phyloP scores from a whole-genome alignment of 1,140 invertebrate species.

The Lepidostoma basale region DNA sequence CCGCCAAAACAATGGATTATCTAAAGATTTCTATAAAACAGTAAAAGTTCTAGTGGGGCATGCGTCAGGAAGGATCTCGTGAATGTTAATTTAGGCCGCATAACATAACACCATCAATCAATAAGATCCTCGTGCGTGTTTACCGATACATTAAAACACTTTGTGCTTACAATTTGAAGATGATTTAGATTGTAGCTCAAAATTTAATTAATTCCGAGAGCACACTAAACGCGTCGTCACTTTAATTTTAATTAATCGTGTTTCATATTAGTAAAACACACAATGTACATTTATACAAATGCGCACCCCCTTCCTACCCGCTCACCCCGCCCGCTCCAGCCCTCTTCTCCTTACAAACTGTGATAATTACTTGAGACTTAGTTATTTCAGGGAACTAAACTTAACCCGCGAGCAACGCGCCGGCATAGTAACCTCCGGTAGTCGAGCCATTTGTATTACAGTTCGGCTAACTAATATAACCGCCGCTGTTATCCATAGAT shows the following conservation, averaged over 20 bases:
- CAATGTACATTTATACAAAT: conserved; percentile 23
- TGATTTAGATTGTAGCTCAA: not conserved
- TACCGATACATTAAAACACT: too few relatives aligned
- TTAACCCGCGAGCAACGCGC: not conserved
- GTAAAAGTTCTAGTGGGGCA: too few relatives aligned
- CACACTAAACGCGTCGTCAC: not conserved
- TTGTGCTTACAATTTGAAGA: not conserved
- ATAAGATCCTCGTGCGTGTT: too few relatives aligned
- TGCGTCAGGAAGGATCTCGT: too few relatives aligned
- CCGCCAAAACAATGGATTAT: too few relatives aligned
- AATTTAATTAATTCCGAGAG: conserved; percentile 16
- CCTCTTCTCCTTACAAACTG: conserved; percentile 7
- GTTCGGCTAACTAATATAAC: too few relatives aligned
- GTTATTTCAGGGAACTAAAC: conserved; percentile 37
- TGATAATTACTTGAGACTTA: conserved; percentile 40
- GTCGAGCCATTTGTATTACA: too few relatives aligned
- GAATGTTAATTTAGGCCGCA: too few relatives aligned
- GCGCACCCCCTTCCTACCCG: conserved; percentile 1
- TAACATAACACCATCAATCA: too few relatives aligned
- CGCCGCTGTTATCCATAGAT: too few relatives aligned
- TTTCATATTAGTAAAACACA: conserved; percentile 26
- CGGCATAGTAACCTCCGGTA: too few relatives aligned
- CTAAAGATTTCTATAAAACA: too few relatives aligned
- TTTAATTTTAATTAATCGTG: conserved; percentile 23
- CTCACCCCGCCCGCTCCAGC: not conserved